Evolutionary conservation across 2,113 vertebrate species (phyloP).

Genomic region (Pseudopipra pipra): DNA sequence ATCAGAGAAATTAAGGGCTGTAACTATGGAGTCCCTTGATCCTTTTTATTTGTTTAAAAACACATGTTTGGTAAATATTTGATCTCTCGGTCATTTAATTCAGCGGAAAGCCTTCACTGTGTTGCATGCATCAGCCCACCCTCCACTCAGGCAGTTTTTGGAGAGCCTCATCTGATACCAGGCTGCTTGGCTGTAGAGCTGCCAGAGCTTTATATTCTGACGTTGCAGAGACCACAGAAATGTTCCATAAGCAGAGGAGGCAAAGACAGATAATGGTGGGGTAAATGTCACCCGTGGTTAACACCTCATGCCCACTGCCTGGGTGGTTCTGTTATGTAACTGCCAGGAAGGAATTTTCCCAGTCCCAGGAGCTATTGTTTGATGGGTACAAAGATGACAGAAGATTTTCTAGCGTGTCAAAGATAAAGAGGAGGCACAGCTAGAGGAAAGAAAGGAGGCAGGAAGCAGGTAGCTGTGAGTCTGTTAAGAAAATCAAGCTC

Average conservation of each 20-base stretch:
- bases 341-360: constrained; percentile 32
- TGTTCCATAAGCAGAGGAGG: constrained; percentile 41
- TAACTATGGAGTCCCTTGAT: not conserved
- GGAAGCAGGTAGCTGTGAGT: not conserved
- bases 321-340: constrained; percentile 45
- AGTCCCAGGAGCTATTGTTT: not conserved
- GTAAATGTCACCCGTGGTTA: constrained; percentile 53
- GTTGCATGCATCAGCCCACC: not conserved
- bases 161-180: not conserved
- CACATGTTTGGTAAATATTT: not conserved
- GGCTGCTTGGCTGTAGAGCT: not conserved
- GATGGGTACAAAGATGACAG: not conserved
- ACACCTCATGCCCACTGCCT: constrained; percentile 22
- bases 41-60: not conserved
- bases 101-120: not conserved
- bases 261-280: constrained; percentile 14
- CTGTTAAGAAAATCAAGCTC: not conserved
- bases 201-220: constrained; percentile 21
- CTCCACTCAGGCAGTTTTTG: not conserved
- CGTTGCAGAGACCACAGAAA: constrained; percentile 51
- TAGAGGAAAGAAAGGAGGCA: not conserved
- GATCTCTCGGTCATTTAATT: not conserved
- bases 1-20: not conserved
- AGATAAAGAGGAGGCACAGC: not conserved
- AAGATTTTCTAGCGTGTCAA: not conserved